Evolutionary conservation across 2,888 invertebrate species (phyloP).

Genomic region (Entomobrya proxima): DNA sequence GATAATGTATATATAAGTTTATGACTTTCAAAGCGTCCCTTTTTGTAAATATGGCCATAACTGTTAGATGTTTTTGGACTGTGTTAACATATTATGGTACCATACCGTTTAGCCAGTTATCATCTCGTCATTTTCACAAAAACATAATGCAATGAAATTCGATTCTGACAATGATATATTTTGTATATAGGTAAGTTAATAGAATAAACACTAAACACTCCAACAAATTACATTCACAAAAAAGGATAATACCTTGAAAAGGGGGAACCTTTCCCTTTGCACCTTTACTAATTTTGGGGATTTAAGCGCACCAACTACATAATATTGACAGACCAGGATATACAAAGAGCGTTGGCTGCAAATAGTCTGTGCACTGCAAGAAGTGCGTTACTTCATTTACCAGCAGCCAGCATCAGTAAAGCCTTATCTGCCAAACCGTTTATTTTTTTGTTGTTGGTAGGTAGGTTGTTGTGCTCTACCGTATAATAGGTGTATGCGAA

Average conservation of each 20-base stretch:
- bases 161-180: too few species aligned
- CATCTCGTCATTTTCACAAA: constrained; percentile 5
- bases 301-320: neutral
- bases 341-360: neutral
- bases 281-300: constrained; percentile 8
- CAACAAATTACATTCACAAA: too few species aligned
- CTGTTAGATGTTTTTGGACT: neutral
- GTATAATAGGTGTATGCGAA: neutral
- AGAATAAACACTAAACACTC: too few species aligned
- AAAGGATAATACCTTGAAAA: constrained; percentile 31
- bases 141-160: neutral
- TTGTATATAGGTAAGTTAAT: too few species aligned
- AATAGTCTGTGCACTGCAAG: constrained; percentile 1
- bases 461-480: constrained; percentile 20
- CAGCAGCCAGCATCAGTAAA: neutral
- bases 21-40: neutral
- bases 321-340: neutral
- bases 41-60: constrained; percentile 1
- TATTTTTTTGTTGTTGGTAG: constrained; percentile 9
- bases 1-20: too few species aligned
- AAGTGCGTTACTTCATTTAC: neutral
- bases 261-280: constrained; percentile 36
- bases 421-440: constrained; percentile 9
- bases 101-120: constrained; percentile 25
- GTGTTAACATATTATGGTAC: neutral